Evolutionary conservation across 2,888 invertebrate genomes (phyloP), one percentile per base, ranked within the genome.

Genomic region (Sesamia inferens): DNA sequence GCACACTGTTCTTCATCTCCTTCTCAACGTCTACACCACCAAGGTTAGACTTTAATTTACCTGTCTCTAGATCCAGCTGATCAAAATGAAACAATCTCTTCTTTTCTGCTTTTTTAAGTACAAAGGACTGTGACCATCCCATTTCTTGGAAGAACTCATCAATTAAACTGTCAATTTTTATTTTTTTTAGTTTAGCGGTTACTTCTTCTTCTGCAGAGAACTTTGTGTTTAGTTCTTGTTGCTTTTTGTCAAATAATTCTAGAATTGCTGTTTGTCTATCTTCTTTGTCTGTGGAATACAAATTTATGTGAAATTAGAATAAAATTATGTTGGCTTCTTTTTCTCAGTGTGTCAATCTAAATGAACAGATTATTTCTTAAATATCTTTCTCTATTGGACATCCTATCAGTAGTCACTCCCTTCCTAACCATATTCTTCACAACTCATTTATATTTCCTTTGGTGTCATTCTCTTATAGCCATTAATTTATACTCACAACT

Each of bases 1-100:
- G 90, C 3, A 96, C 95, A 61, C 97, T 97, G 78, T 97, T 97
- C 85, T 97, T 92, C 93, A 98, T 94, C 76, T 97, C 92, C 81
- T 97, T 96, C 7, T 97, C 96, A 58, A 96, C 91, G 86, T 97
- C 94, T 5, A 95, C 93, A 6, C 89, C 87, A 5, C 96, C 94
- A 8, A 95, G 85, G 11, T 93, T 92, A 0, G 96, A 93, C 70
- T 96, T 93, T 5, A 96, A 87, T 78, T 94, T 94, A 14, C 96
- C 95, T 2, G 94, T 94, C 54, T 95, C 94, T 71, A 88, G 61
- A 72, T 94, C 93, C 54, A 93, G 83, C 84, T 95, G 94, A 3
- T 94, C 93, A 85, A 96, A 96, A 74, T 92, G 92, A 77, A 96
- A 96, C 39, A 92, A 79, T 58, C 75, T 88, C 16, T 69, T 87